These are phyloP conservation scores for Oreonectes daqikongensis DNA, from an alignment of 2,797 vertebrate species.

Conservation along the genomic window DNA sequence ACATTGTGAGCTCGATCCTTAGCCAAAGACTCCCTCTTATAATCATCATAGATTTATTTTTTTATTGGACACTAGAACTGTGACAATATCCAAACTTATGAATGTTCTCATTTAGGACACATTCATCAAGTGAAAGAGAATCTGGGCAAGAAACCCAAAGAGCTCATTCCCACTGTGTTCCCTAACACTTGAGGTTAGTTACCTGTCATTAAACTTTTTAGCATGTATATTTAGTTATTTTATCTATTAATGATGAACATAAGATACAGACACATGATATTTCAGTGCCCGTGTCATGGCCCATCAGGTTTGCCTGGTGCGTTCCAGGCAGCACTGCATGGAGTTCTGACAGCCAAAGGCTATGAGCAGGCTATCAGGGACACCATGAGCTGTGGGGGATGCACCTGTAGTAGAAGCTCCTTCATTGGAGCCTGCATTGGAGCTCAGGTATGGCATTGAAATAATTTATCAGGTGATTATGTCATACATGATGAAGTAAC, in stretches of 20 bases:
- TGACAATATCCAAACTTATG: neutral
- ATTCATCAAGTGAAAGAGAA: slow-evolving; percentile 74
- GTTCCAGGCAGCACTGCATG: slow-evolving; percentile 79
- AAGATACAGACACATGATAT: neutral
- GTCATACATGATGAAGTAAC: neutral
- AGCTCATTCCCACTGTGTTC: slow-evolving; percentile 73
- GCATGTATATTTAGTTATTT: neutral
- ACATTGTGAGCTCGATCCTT: neutral
- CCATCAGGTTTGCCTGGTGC: slow-evolving; percentile 77
- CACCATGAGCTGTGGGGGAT: slow-evolving; percentile 77
- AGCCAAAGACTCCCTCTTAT: neutral
- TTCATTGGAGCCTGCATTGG: slow-evolving; percentile 79
- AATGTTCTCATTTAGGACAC: slow-evolving; percentile 65
- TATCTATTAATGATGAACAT: neutral
- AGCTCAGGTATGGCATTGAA: slow-evolving; percentile 70
- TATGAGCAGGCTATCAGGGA: slow-evolving; percentile 73
- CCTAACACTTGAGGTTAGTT: slow-evolving; percentile 75
- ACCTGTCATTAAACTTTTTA: neutral
- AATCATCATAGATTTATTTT: neutral
- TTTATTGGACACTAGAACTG: neutral
- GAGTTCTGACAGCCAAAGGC: slow-evolving; percentile 71
- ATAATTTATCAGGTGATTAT: neutral
- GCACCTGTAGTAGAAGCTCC: slow-evolving; percentile 78
- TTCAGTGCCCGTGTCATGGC: slow-evolving; percentile 11
- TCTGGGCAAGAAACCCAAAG: slow-evolving; percentile 66